Evolutionary conservation across 2,888 invertebrate species (phyloP).

Genomic region (Parascotia fuliginaria): DNA sequence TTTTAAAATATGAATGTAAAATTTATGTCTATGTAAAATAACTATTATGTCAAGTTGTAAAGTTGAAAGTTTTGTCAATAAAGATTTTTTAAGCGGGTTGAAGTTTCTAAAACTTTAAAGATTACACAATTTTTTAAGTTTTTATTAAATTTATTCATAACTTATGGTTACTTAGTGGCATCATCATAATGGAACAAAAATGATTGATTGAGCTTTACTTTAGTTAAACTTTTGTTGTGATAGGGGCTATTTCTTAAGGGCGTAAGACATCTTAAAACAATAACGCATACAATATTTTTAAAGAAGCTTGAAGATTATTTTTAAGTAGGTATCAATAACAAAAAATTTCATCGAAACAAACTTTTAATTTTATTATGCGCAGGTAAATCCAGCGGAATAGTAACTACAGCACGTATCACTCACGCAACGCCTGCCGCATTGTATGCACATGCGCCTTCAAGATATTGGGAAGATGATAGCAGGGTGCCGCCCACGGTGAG

Average conservation of each 20-base stretch:
- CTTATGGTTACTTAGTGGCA: no score
- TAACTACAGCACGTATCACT: conserved; percentile 92
- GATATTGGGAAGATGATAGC: conserved; percentile 93
- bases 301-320: no score
- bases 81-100: not conserved
- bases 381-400: conserved; percentile 93
- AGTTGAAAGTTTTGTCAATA: not conserved
- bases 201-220: no score
- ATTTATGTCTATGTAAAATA: conserved; percentile 7
- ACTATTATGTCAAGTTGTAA: conserved; percentile 5
- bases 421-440: conserved; percentile 92
- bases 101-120: not conserved
- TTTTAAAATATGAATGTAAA: conserved; percentile 5
- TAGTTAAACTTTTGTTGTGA: no score
- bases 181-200: no score
- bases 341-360: not conserved
- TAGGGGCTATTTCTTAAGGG: no score
- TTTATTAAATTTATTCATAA: no score
- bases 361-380: not conserved
- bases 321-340: no score
- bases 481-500: conserved; percentile 90
- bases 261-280: no score
- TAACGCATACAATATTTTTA: no score
- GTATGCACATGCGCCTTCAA: conserved; percentile 90
- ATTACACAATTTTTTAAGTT: not conserved